Conservation (phyloP, 1,140 invertebrate genomes). For the Drosophila ogumai region DNA sequence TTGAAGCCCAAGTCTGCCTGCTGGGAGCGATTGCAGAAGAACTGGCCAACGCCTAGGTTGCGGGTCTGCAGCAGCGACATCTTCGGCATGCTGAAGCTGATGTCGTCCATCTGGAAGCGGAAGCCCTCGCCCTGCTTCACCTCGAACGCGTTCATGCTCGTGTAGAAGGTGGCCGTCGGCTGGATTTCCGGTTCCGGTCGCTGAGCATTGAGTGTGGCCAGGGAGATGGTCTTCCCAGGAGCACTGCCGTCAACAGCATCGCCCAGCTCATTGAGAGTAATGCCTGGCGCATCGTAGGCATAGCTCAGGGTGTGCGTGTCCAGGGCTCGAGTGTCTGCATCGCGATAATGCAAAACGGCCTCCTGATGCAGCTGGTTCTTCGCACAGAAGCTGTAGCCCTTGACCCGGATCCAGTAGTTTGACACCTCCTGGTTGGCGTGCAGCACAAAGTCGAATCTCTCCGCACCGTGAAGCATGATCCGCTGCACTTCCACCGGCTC, state of each 20-base stretch:
- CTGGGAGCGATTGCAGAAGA: conserved; percentile 76
- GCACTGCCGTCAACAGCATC: conserved; percentile 18
- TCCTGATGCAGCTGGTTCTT: conserved; percentile 76
- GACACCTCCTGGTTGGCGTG: conserved; percentile 87
- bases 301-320: conserved; percentile 63
- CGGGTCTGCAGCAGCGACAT: conserved; percentile 78
- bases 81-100: conserved; percentile 75
- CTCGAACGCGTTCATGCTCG: conserved; percentile 70
- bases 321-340: conserved; percentile 48
- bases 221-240: conserved; percentile 48
- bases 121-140: conserved; percentile 52
- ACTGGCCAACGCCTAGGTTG: conserved; percentile 70
- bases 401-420: conserved; percentile 87
- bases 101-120: conserved; percentile 82
- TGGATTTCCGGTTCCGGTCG: conserved; percentile 30
- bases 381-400: conserved; percentile 75
- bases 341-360: conserved; percentile 74
- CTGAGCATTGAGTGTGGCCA: conserved; percentile 57
- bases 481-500: conserved; percentile 87
- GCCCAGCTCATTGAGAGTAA: conserved; percentile 67
- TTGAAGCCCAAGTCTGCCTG: conserved; percentile 71
- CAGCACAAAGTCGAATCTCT: conserved; percentile 91
- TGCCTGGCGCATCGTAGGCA: conserved; percentile 66
- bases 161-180: conserved; percentile 64
- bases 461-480: conserved; percentile 89